Conservation (phyloP, 2,797 vertebrate species). For the Brachyalestes nurse region DNA sequence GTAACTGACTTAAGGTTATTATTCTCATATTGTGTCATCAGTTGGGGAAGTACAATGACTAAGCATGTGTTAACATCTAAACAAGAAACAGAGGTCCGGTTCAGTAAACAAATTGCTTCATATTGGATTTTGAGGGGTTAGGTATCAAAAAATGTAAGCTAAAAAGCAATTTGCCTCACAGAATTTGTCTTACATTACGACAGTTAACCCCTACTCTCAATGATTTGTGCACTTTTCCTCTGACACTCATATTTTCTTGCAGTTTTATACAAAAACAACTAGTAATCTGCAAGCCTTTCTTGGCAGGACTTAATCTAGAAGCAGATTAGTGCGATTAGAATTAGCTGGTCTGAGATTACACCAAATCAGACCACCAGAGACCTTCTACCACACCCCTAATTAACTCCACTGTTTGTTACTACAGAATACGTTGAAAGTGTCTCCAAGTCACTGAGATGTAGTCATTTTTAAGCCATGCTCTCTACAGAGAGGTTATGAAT, state of each 20-base stretch:
- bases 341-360: slow-evolving; percentile 57
- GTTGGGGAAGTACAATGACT: neutral
- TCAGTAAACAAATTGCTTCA: neutral
- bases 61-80: neutral
- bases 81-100: neutral
- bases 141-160: neutral
- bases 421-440: no score
- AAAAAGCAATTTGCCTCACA: neutral
- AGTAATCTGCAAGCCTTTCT: slow-evolving; percentile 28
- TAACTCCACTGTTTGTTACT: neutral
- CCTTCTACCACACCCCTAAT: slow-evolving; percentile 2
- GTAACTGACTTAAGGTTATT: neutral
- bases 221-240: neutral
- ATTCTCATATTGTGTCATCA: neutral
- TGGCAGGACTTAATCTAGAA: slow-evolving; percentile 31
- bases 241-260: neutral
- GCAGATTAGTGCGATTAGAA: slow-evolving; percentile 54
- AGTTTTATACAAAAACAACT: neutral
- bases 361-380: slow-evolving; percentile 37
- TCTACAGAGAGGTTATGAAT: no score
- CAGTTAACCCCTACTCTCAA: neutral
- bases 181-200: neutral
- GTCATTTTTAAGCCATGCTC: no score
- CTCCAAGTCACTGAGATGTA: no score
- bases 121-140: neutral